Evolutionary conservation across 2,888 invertebrate species (phyloP).

Genomic region (Bedellia somnulentella): DNA sequence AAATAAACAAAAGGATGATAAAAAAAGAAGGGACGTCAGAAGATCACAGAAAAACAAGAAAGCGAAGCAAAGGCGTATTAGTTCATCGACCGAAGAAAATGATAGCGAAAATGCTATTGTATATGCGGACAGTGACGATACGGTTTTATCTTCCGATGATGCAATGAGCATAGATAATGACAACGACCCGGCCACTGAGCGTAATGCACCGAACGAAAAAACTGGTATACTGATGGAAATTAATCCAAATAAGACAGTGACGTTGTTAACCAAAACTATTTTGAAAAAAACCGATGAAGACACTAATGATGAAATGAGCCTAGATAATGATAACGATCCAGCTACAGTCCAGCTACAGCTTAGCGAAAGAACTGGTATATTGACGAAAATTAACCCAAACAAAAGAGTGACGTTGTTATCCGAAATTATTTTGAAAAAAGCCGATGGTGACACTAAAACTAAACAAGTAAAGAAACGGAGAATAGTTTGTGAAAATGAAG

Average conservation of each 20-base stretch:
- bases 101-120: slow-evolving; percentile 1
- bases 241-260: slow-evolving; percentile 1
- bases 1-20: not conserved
- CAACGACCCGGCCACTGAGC: slow-evolving; percentile 1
- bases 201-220: slow-evolving; percentile 1
- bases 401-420: slow-evolving; percentile 1
- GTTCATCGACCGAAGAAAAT: slow-evolving; percentile 1
- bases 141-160: slow-evolving; percentile 1
- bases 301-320: slow-evolving; percentile 1
- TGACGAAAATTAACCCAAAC: slow-evolving; percentile 1
- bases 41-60: slow-evolving; percentile 1
- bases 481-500: slow-evolving; percentile 1
- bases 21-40: slow-evolving; percentile 1
- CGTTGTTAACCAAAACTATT: slow-evolving; percentile 1
- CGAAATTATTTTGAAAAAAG: no score
- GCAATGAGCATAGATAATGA: slow-evolving; percentile 1
- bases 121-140: slow-evolving; percentile 1
- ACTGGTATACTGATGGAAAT: not conserved
- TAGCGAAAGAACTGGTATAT: slow-evolving; percentile 1
- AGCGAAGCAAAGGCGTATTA: slow-evolving; percentile 1
- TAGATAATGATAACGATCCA: slow-evolving; percentile 1
- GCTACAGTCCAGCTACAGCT: not conserved
- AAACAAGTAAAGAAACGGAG: slow-evolving; percentile 1
- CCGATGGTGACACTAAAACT: not conserved
- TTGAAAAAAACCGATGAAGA: no score